phyloP scores from a whole-genome alignment of 2,888 invertebrate species.

The Lasius fuliginosus region DNA sequence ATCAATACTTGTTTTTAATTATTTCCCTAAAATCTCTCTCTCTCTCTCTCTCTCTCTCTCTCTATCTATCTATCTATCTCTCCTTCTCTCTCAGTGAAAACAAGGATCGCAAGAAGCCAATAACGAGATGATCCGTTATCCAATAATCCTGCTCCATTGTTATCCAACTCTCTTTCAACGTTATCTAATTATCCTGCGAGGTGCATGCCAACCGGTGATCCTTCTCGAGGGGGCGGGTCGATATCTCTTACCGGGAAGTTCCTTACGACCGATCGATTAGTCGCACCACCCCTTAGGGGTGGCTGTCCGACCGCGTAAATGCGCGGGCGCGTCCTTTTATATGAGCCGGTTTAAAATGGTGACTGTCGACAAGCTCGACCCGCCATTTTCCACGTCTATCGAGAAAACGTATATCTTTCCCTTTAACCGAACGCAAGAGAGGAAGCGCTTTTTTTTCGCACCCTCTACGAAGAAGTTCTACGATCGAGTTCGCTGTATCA shows the following conservation, averaged over 20 bases:
- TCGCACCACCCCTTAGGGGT: constrained; percentile 48
- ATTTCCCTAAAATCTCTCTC: background rate
- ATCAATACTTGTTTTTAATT: constrained; percentile 34
- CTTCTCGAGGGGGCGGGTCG: constrained; percentile 19
- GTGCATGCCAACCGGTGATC: constrained; percentile 12
- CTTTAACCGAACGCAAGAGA: constrained; percentile 28
- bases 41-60: background rate
- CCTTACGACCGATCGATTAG: constrained; percentile 59
- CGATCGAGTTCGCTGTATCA: background rate
- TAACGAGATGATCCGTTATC: constrained; percentile 6
- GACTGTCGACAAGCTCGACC: constrained; percentile 59
- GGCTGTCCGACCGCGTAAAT: constrained; percentile 39
- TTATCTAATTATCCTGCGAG: constrained; percentile 34
- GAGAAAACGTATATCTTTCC: constrained; percentile 42
- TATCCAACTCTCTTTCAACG: constrained; percentile 28
- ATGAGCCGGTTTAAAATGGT: constrained; percentile 66
- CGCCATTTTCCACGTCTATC: constrained; percentile 62
- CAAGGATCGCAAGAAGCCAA: background rate
- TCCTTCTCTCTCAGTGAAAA: background rate
- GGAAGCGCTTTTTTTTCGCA: constrained; percentile 1
- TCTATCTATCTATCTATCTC: background rate
- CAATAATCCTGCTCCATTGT: constrained; percentile 21
- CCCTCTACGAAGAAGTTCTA: constrained; percentile 17
- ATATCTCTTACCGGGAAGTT: constrained; percentile 44
- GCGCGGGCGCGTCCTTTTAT: constrained; percentile 59